Conservation (phyloP, 2,113 vertebrate species). For the Eurypyga helias region DNA sequence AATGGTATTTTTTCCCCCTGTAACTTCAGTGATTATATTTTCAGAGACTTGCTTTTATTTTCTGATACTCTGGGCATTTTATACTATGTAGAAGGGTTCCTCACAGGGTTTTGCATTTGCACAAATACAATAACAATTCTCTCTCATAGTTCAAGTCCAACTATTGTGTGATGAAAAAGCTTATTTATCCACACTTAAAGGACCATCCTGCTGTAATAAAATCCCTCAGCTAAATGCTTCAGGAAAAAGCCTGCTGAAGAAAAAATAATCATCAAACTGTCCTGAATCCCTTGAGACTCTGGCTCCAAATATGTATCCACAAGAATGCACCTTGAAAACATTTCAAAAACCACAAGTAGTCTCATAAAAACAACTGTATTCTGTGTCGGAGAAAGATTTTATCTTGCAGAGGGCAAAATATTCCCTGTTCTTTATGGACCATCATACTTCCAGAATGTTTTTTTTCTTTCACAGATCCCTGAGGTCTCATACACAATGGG, state of each 20-base stretch:
- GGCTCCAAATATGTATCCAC: background rate
- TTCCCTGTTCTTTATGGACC: background rate
- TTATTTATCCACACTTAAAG: conserved; percentile 36
- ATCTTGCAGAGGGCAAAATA: background rate
- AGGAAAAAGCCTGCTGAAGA: background rate
- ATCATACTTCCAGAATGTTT: background rate
- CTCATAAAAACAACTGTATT: background rate
- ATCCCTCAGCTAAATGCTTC: conserved; percentile 6
- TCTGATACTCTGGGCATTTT: background rate
- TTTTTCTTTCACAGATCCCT: background rate
- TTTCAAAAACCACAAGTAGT: background rate
- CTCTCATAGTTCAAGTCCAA: background rate
- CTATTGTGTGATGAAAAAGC: background rate
- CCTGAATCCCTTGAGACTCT: background rate
- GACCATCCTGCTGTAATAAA: conserved; percentile 20
- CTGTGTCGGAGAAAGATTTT: background rate
- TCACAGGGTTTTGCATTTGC: conserved; percentile 15
- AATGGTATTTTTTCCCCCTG: background rate
- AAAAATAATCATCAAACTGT: conserved; percentile 26
- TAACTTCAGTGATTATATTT: background rate
- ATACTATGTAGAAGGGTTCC: background rate
- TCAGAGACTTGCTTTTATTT: background rate
- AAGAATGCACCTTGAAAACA: background rate
- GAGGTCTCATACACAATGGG: background rate
- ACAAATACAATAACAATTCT: background rate